Conservation (phyloP, 1,140 invertebrate species). For the Nasonia vitripennis region DNA sequence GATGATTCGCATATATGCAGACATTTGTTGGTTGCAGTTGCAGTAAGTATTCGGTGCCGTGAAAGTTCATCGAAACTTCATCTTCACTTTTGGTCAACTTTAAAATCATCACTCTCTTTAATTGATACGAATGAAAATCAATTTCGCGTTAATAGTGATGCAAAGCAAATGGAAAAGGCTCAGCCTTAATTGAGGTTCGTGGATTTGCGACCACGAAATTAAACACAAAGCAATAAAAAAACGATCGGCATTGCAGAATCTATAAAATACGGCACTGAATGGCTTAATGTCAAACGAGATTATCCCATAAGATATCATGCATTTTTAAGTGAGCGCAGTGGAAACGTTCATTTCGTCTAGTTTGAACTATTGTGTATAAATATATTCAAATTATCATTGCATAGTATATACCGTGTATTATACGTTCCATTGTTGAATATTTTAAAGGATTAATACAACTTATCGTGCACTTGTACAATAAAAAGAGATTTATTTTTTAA, state of each 20-base stretch:
- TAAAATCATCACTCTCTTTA: neutral
- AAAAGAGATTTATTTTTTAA: slow-evolving; percentile 8
- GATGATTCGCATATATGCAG: neutral
- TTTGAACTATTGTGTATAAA: neutral
- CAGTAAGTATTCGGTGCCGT: neutral
- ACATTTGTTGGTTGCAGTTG: neutral
- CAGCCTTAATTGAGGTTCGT: neutral
- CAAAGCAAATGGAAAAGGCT: neutral
- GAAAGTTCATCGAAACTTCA: neutral
- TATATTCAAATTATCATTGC: neutral
- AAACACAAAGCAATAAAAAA: slow-evolving; percentile 28
- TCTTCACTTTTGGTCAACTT: too few relatives aligned
- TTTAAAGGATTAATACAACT: neutral
- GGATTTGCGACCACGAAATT: slow-evolving; percentile 16
- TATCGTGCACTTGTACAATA: slow-evolving; percentile 1
- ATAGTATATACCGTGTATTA: neutral
- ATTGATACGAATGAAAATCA: neutral
- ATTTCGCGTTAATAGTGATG: neutral
- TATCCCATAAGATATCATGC: neutral
- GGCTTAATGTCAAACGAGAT: neutral
- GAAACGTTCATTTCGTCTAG: neutral
- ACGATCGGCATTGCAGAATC: slow-evolving; percentile 24
- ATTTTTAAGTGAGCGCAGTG: neutral
- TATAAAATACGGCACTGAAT: slow-evolving; percentile 13
- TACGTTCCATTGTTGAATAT: neutral